phyloP scores from a whole-genome alignment of 2,888 invertebrate genomes.

The Panzeria rudis region DNA sequence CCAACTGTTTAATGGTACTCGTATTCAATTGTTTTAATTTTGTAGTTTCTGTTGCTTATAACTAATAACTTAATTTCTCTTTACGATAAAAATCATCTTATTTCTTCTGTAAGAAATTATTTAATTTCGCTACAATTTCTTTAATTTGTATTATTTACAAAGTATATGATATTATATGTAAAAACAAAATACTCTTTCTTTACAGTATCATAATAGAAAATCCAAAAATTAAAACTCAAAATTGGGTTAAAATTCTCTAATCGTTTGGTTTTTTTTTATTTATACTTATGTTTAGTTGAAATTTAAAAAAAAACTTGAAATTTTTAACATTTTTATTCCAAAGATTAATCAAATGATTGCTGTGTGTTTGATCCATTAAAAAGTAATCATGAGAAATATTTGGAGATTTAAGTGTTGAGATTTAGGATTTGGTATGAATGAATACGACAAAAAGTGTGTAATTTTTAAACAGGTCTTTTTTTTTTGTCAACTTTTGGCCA shows the following conservation, averaged over 20 bases:
- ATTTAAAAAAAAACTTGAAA: constrained; percentile 31
- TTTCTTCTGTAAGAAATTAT: constrained; percentile 13
- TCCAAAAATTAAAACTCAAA: not conserved
- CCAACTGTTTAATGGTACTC: constrained; percentile 1
- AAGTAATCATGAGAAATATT: constrained; percentile 22
- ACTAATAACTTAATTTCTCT: constrained; percentile 56
- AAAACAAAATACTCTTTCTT: not conserved
- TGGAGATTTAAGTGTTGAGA: constrained; percentile 18
- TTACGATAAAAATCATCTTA: constrained; percentile 10
- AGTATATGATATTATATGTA: not conserved
- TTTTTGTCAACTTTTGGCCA: constrained; percentile 4
- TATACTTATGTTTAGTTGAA: not conserved
- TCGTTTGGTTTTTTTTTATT: not conserved
- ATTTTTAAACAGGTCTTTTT: constrained; percentile 25
- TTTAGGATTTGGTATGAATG: not conserved
- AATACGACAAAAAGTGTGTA: not conserved
- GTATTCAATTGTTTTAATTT: constrained; percentile 42
- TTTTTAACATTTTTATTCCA: constrained; percentile 4
- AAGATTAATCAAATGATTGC: constrained; percentile 33
- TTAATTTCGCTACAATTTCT: constrained; percentile 41
- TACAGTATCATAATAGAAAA: constrained; percentile 4
- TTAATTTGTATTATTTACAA: constrained; percentile 24
- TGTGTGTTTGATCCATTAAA: constrained; percentile 4
- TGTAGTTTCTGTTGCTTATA: not conserved
- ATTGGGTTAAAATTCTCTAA: constrained; percentile 17